Evolutionary conservation across 1,140 invertebrate species (phyloP), one percentile per base, ranked within the genome.

Genomic region (Anastatus disparis): DNA sequence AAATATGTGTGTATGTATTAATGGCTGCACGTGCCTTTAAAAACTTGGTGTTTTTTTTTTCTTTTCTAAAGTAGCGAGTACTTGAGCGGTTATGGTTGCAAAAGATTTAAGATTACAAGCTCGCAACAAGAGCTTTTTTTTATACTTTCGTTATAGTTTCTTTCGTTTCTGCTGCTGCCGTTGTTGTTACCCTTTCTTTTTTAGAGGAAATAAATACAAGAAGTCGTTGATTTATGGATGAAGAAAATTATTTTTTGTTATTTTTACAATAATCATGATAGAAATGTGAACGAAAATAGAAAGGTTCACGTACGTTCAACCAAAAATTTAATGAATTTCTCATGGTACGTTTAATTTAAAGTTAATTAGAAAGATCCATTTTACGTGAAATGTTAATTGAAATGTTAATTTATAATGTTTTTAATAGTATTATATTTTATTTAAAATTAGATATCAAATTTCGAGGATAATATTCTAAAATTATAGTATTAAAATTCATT

Each of bases 121-220:
- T 62, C 50, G 50, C 50, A 29, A 29, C 15, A 15, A 27, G 31
- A 27, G 13, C 48, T 40, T 65, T 65, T 65, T 40, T 31, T 29
- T 66, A 40, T 42, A 20, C 26, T 53, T 40, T 35, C n/a, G n/a
- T n/a, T n/a, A n/a, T n/a, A n/a, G n/a, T n/a, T 3, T 46, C 29
- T 26, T 42, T 20, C 31, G 3, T 4, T n/a, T n/a, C 13, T 10
- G 3, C 7, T 10, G 12, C 13, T n/a, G 10, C 9, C 15, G 4
- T 22, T 24, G 10, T 52, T 27, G 24, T 15, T 52, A 2, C 4
- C 3, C 27, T 15, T 27, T 15, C 13, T 15, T 13, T 15, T 55
- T 55, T 55, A 20, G n/a, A 55, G 27, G n/a, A n/a, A n/a, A 15
- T 35, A 20, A 55, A 55, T 55, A 55, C 29, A 3, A 35, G 29